Percentiles rank a stretch among this genome's conserved stretches.
Evolutionary conservation across 2,113 vertebrate genomes (phyloP).

Genomic region (Chunga burmeisteri): DNA sequence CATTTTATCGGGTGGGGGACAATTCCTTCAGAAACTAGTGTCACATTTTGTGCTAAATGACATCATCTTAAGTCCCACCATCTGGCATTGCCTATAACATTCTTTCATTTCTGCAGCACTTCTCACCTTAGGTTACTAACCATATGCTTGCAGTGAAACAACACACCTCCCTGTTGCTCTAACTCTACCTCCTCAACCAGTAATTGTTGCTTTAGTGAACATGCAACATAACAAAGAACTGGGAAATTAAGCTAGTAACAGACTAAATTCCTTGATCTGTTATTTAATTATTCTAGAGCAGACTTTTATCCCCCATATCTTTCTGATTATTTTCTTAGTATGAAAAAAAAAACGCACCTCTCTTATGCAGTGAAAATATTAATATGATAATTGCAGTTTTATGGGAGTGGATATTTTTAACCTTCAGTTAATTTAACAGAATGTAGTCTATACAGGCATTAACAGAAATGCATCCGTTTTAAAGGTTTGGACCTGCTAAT

Average conservation of each 20-base stretch:
- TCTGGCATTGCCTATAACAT: background rate
- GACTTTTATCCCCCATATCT: background rate
- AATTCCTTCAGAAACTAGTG: background rate
- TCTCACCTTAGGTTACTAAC: constrained; percentile 44
- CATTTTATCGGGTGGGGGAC: background rate
- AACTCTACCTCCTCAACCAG: background rate
- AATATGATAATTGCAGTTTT: background rate
- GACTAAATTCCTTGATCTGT: constrained; percentile 58
- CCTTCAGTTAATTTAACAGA: background rate
- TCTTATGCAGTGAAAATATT: background rate
- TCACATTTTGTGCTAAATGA: background rate
- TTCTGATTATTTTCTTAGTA: constrained; percentile 42
- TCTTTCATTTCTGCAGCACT: background rate
- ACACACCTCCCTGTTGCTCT: constrained; percentile 7
- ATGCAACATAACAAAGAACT: background rate
- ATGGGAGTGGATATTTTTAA: constrained; percentile 16
- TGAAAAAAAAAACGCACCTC: background rate
- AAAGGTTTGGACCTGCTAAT: background rate
- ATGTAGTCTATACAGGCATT: background rate
- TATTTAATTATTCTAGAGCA: constrained; percentile 9
- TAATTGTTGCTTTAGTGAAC: constrained; percentile 37
- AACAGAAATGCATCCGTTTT: background rate
- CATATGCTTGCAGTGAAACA: constrained; percentile 5
- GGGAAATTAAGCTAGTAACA: constrained; percentile 53
- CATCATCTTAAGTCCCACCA: background rate